Evolutionary conservation across 2,797 vertebrate genomes (phyloP), one percentile per base, ranked within the genome.

Genomic region (Helarctos malayanus): DNA sequence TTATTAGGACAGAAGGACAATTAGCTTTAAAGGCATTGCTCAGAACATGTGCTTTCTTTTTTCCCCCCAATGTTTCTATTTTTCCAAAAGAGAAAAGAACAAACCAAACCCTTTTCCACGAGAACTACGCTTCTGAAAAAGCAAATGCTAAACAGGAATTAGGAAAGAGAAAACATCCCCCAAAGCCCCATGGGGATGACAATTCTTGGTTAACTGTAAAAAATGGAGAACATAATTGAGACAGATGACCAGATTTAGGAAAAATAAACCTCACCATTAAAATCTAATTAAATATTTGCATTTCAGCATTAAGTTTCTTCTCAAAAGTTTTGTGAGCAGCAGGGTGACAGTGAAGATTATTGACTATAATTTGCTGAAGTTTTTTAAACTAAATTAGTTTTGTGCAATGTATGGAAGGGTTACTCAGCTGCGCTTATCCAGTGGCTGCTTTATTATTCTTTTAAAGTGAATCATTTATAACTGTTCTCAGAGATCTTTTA

Each of bases 381-480:
- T 98, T 98, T 97, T 98, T 75, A 97, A 97, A 98, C 91, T 85
- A 98, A 98, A 98, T 98, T 98, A 98, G 88, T 98, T 98, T 98
- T 96, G 89, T 13, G 27, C 92, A 87, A 97, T 97, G 94, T 95
- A 97, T 96, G 90, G 97, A 97, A 56, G 97, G 95, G 98, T 98
- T 98, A 97, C 89, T 98, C 85, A 68, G 52, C 96, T 95, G 96
- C 59, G 68, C 94, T 94, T 96, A 83, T n/a, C 92, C 85, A 47
- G 95, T 95, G 95, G 97, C 90, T 98, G 94, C 69, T 98, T 98
- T 98, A 98, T 98, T 99, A 98, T 98, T 98, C 95, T 93, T 98
- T 98, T 98, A 97, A 98, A 98, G 98, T 97, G 97, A 98, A 98
- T 98, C 98, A 99, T 99, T 99, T 99, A 97, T 98, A 98, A 98